Evolutionary conservation across 2,113 vertebrate species (phyloP).

Genomic region (Upupa epops): DNA sequence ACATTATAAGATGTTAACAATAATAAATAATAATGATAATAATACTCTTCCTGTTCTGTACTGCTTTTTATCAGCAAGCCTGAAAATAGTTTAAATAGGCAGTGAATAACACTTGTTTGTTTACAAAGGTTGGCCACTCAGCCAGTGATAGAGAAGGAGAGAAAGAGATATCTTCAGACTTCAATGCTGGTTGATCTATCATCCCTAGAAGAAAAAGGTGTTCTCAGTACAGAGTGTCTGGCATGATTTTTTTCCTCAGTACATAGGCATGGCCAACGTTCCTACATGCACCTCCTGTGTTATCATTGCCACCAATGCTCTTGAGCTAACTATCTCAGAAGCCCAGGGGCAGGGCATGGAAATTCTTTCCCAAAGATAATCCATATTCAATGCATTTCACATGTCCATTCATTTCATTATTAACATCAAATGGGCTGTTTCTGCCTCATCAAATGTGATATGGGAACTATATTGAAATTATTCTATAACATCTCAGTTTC

Average conservation of each 20-base stretch:
- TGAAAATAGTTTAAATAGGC: not conserved
- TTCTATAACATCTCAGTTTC: not conserved
- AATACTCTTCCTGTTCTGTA: not conserved
- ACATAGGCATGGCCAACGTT: not conserved
- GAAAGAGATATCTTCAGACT: not conserved
- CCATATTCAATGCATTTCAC: not conserved
- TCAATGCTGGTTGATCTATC: not conserved
- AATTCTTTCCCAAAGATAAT: not conserved
- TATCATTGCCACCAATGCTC: not conserved
- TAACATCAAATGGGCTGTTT: not conserved
- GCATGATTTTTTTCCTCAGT: not conserved
- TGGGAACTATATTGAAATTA: not conserved
- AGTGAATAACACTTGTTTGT: not conserved
- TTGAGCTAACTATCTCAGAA: not conserved
- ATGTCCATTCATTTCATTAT: not conserved
- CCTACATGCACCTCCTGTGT: accelerated
- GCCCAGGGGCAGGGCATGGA: not conserved
- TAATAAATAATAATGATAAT: not conserved
- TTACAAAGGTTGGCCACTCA: not conserved
- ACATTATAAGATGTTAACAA: not conserved
- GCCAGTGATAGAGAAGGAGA: not conserved
- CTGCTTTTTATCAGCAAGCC: not conserved
- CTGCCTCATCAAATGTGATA: not conserved
- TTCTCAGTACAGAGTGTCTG: not conserved
- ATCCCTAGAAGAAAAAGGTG: not conserved